Evolutionary conservation across 2,888 invertebrate genomes (phyloP).

Genomic region (Tenthredo scrophulariae): DNA sequence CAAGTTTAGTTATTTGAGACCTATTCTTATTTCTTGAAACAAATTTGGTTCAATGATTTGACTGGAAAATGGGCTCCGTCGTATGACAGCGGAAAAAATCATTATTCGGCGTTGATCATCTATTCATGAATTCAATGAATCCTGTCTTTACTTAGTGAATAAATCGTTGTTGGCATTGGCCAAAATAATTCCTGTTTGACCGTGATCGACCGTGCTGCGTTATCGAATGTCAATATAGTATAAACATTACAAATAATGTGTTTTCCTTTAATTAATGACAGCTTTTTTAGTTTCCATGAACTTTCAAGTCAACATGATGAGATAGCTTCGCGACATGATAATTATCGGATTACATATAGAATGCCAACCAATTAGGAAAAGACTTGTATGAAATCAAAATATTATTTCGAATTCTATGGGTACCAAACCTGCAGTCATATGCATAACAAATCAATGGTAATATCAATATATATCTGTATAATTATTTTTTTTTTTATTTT

Average conservation of each 20-base stretch:
- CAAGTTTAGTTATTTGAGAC: neutral
- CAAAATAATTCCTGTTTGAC: neutral
- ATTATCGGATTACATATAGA: neutral
- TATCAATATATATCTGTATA: neutral
- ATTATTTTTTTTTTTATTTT: neutral
- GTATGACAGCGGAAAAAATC: neutral
- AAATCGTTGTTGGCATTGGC: conserved; percentile 1
- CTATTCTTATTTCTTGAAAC: neutral
- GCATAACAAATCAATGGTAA: neutral
- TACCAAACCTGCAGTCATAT: neutral
- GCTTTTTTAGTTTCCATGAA: neutral
- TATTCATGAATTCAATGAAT: neutral
- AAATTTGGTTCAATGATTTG: neutral
- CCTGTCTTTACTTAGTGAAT: neutral
- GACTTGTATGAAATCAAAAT: neutral
- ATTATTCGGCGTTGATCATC: neutral
- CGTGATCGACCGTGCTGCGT: neutral
- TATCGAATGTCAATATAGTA: conserved; percentile 3
- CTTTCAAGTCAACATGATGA: neutral
- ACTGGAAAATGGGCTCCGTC: neutral
- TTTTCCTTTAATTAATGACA: neutral
- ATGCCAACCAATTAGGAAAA: neutral
- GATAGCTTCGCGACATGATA: neutral
- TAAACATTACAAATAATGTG: neutral
- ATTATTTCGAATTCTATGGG: neutral